phyloP scores from a whole-genome alignment of 2,888 invertebrate species.

The Teleogryllus oceanicus region DNA sequence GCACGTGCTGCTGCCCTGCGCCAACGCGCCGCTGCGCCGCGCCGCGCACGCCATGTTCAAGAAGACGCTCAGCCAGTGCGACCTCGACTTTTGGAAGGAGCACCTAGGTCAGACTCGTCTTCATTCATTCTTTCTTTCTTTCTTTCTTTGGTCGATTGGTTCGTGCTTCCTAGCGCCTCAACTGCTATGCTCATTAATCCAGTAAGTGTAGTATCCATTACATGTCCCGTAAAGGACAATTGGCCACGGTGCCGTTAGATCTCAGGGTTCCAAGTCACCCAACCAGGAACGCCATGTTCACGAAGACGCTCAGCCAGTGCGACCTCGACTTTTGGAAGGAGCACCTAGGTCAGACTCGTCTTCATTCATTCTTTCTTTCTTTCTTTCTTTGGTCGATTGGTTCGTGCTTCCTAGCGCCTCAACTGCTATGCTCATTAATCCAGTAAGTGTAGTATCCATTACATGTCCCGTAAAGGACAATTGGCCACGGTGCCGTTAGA shows the following conservation, averaged over 20 bases:
- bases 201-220: no score
- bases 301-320: slow-evolving; percentile 37
- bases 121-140: neutral
- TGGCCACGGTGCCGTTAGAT: no score
- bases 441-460: no score
- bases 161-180: no score
- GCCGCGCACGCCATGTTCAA: slow-evolving; percentile 24
- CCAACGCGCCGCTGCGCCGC: neutral
- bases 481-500: no score
- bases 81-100: neutral
- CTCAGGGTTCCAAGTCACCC: no score
- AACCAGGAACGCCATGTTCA: neutral
- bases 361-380: neutral
- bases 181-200: no score
- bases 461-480: no score
- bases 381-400: neutral
- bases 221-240: no score
- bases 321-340: slow-evolving; percentile 20
- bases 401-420: no score
- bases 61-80: slow-evolving; percentile 36
- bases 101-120: neutral
- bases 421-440: no score
- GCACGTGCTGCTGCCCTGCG: neutral
- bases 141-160: neutral
- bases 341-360: neutral